Evolutionary conservation across 2,888 invertebrate species (phyloP), one percentile per base, ranked within the genome.

Genomic region (Andricus quercusramuli): DNA sequence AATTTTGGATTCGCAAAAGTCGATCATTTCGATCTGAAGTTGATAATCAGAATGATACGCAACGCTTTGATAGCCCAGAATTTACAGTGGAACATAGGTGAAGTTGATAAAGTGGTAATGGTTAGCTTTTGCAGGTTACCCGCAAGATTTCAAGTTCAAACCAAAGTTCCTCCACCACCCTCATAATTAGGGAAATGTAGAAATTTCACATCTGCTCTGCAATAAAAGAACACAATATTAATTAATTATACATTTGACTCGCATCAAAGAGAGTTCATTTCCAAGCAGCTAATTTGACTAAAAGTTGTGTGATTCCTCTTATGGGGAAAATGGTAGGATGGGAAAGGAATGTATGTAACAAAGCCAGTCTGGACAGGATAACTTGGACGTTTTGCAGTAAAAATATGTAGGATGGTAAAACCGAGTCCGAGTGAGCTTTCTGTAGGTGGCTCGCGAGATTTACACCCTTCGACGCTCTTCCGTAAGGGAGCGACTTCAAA

Each of bases 401-500:
- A 74, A 74, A 74, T 32, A 74, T 74, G 56, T 56, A 74, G 74
- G 56, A 74, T 51, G 56, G 74, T 74, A 37, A 56, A 80, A 80
- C 76, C 80, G 81, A 83, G 82, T 82, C 78, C 81, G 81, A 84
- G 81, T 81, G 79, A 83, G 79, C 80, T 82, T 82, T 83, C 80
- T 78, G 44, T 47, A 70, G 79, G 22, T 66, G 79, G 77, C 67
- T 79, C 78, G 77, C 29, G 80, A 70, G 84, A 79, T 84, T 84
- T 74, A 74, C 74, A 74, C 74, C 74, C 74, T 51, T 74, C 74
- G 74, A 74, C 74, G 74, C 74, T 74, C 74, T 74, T 56, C 56
- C 56, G 74, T n/a, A 15, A 32, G 74, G 74, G 74, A 56, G 56
- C 74, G 32, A 74, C 74, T 74, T 74, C 74, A 74, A 74, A 74